Percentiles rank a stretch among this genome's conserved stretches.
These are phyloP conservation scores for Calephelis virginiensis DNA, from an alignment of 1,140 invertebrate genomes.

Conservation along the genomic window DNA sequence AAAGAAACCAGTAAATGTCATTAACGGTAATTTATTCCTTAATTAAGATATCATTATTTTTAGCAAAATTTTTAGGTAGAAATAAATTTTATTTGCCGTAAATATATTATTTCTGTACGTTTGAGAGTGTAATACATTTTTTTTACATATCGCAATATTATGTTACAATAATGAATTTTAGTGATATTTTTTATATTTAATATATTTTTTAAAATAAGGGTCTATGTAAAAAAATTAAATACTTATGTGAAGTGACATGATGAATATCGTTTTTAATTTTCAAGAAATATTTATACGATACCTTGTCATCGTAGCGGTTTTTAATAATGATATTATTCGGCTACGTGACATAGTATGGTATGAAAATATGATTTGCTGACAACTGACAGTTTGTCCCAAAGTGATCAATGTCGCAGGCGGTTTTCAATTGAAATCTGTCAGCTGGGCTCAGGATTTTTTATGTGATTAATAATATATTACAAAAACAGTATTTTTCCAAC, in stretches of 20 bases:
- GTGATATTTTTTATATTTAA: constrained; percentile 19
- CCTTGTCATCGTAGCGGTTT: too few relatives aligned
- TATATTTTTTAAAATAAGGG: constrained; percentile 19
- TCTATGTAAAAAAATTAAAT: constrained; percentile 1
- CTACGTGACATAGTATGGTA: too few relatives aligned
- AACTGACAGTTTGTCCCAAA: too few relatives aligned
- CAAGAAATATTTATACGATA: not conserved
- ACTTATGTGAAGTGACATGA: constrained; percentile 10
- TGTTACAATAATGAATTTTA: constrained; percentile 19
- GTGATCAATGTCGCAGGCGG: too few relatives aligned
- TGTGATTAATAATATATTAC: too few relatives aligned
- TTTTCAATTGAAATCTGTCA: too few relatives aligned
- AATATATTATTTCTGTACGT: not conserved
- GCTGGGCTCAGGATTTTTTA: too few relatives aligned
- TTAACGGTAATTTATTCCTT: not conserved
- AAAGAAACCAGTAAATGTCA: not conserved
- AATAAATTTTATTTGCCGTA: not conserved
- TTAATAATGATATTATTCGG: too few relatives aligned
- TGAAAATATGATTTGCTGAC: too few relatives aligned
- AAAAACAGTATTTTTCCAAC: too few relatives aligned
- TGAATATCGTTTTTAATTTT: constrained; percentile 5
- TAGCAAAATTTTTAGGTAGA: not conserved
- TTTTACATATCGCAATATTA: constrained; percentile 24
- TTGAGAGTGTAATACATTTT: constrained; percentile 18
- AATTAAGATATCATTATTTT: constrained; percentile 2